Base-by-base conservation (phyloP, 2,797 vertebrate species). In the Telmatherina bonti region DNA sequence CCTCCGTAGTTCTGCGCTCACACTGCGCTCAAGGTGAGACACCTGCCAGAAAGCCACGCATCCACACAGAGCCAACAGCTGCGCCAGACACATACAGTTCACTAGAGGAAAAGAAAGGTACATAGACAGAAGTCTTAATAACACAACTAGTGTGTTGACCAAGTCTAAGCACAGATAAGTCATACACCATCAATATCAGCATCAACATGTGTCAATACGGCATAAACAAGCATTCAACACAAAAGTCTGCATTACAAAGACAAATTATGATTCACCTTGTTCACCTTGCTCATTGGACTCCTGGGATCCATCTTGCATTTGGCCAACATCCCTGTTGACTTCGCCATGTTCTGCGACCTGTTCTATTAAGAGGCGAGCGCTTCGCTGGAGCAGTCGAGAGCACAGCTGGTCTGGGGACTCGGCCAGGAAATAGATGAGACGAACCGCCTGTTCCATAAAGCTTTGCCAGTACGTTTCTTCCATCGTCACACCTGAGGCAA, bases 11-110 rank as follows among this genome's bases (percentile, higher is more conserved):
- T 99, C 98, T 4, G 94, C 20, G 0, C 95, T 97, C 88, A 99
- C 94, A 0, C 95, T 95, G 79, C 96, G 93, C 84, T 99, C 98
- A 81, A 99, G 91, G 85, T 99, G 93, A 0, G 93, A 94, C 62
- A 99, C 93, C 90, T 99, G 97, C 93, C 96, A 97, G 85, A 99
- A 90, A 16, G 96, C 97, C 86, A 99, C 96, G 7, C 95, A 91
- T 66, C 97, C 98, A 74, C 94, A 96, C 55, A 98, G 93, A 30
- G 97, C 95, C 75, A 99, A 77, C 79, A 99, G 89, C 88, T 97
- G 96, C 71, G 95, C 90, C 95, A 94, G 61, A 92, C 92, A 88
- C 74, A 83, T 65, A 66, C 90, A 92, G 89, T 87, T 93, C 86
- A 95, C 96, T 96, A 78, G 36, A 70, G 51, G 68, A 53, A 53